Evolutionary conservation across 2,888 invertebrate genomes (phyloP).

Genomic region (Hirtodrosophila trivittata): DNA sequence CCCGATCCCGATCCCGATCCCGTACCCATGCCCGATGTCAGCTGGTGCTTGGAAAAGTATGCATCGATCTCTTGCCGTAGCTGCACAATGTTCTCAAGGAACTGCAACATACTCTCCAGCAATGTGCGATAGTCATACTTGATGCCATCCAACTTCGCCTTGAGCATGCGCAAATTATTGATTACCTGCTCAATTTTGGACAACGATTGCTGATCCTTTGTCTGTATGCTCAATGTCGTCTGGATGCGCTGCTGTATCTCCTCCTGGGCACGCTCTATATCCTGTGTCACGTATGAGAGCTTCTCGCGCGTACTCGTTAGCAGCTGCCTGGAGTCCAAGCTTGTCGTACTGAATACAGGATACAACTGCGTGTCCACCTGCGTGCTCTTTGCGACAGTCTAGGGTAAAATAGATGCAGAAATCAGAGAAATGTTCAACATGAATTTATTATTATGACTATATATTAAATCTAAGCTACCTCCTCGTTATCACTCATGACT

Average conservation of each 20-base stretch:
- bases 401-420: neutral
- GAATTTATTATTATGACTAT: neutral
- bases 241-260: constrained; percentile 89
- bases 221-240: constrained; percentile 87
- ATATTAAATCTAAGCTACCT: constrained; percentile 84
- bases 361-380: constrained; percentile 90
- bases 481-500: constrained; percentile 87
- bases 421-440: neutral
- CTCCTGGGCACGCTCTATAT: constrained; percentile 86
- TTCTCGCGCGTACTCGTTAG: constrained; percentile 86
- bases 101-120: constrained; percentile 88
- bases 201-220: constrained; percentile 85
- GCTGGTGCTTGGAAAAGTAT: constrained; percentile 84
- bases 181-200: constrained; percentile 87
- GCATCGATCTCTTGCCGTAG: constrained; percentile 87
- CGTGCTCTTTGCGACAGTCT: constrained; percentile 88
- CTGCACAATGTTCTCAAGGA: constrained; percentile 88
- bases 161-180: constrained; percentile 87
- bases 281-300: constrained; percentile 85
- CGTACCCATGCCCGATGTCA: constrained; percentile 1
- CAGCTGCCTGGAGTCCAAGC: constrained; percentile 86
- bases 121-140: constrained; percentile 89
- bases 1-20: constrained; percentile 9
- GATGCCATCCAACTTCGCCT: constrained; percentile 87
- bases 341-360: constrained; percentile 88